Base-by-base conservation (phyloP, 2,888 invertebrate species). In the Ptychoptera contaminata region DNA sequence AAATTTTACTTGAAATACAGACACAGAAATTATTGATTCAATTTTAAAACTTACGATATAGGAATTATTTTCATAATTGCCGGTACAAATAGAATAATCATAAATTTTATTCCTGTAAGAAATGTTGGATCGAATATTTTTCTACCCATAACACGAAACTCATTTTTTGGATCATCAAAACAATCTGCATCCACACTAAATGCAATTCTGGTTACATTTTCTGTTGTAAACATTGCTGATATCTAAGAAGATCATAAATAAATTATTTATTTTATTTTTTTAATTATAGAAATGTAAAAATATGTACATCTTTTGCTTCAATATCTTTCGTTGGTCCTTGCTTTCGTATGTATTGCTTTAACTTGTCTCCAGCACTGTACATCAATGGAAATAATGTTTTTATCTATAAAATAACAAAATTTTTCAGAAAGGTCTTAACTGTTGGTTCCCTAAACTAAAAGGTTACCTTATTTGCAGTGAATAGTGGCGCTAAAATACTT, bases 391-490 rank as follows among this genome's bases (percentile, higher is more conserved):
- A 34, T 7, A 44, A 5, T 8, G 8, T 15, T 44, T 44, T 44
- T 2, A 44, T 3, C 44, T 44, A n/a, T 12, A 44, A 35, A 10
- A 31, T 7, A 32, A 32, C 16, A 44, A 11, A 8, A 36, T 4
- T 16, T 16, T 39, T 36, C 15, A 11, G 2, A 15, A 16, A 16
- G 4, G 8, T 15, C 14, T 37, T 14, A 14, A 16, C 4, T 15
- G 8, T 14, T 8, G 3, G 6, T 37, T 37, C 8, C 2, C 8
- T 15, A 12, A 15, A 23, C 8, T 16, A 42, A 23, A 16, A 8
- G 34, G 16, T 37, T 54, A 61, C 59, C 51, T 67, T 69, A 32
- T 62, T 66, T 11, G 59, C 58, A 2, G 68, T 65, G 44, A 70
- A 69, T 8, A 59, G 59, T 0, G 66, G 62, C 2, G 67, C 61